A percentile compares a stretch with the other conserved stretches of the same genome.
Evolutionary conservation across 2,888 invertebrate genomes (phyloP).

Genomic region (Strigamia maritima): DNA sequence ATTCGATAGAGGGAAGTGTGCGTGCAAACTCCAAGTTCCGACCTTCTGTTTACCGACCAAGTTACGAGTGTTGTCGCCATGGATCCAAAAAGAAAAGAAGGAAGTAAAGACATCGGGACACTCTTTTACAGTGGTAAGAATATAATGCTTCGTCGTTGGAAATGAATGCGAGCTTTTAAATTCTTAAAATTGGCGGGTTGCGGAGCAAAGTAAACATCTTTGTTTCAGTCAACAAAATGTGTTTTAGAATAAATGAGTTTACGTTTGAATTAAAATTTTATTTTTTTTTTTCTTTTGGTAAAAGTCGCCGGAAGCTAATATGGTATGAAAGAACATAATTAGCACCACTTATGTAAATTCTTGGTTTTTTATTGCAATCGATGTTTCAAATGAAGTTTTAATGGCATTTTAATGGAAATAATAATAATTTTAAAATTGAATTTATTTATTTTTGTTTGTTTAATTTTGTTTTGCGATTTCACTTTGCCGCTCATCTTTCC

Average conservation of each 20-base stretch:
- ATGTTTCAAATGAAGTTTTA: too few species aligned
- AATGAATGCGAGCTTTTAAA: not conserved
- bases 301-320: too few species aligned
- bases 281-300: too few species aligned
- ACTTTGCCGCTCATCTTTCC: too few species aligned
- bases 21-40: slow-evolving; percentile 27
- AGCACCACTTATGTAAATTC: too few species aligned
- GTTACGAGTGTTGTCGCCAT: slow-evolving; percentile 4
- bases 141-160: not conserved
- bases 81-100: slow-evolving; percentile 29
- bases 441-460: too few species aligned
- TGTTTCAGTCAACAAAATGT: not conserved
- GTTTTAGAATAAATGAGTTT: not conserved
- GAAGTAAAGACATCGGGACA: slow-evolving; percentile 35
- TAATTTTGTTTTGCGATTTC: too few species aligned
- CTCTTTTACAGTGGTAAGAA: slow-evolving; percentile 24
- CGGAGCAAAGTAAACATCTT: not conserved
- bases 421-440: too few species aligned
- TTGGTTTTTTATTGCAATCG: not conserved
- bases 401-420: too few species aligned
- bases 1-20: slow-evolving; percentile 17
- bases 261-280: not conserved
- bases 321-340: too few species aligned
- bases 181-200: not conserved
- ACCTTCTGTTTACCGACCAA: not conserved